Conservation (phyloP, 2,888 invertebrate genomes). For the Blera fallax region DNA sequence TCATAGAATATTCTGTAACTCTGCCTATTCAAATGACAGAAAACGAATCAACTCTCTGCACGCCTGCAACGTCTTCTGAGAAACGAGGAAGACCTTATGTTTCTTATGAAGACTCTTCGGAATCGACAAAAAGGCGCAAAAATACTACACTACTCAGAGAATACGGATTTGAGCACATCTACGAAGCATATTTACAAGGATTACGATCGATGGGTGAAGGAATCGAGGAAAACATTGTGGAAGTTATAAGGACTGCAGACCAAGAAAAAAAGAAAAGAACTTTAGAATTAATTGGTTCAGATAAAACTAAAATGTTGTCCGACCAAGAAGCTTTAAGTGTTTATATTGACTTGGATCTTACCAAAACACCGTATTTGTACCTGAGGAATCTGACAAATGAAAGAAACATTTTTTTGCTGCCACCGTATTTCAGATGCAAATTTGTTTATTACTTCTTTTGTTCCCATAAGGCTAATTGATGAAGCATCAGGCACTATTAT, state of each 20-base stretch:
- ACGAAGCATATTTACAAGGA: constrained; percentile 15
- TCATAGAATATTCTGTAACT: too few relatives aligned
- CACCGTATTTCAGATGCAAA: background rate
- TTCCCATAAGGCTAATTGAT: background rate
- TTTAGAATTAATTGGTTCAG: background rate
- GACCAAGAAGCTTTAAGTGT: constrained; percentile 11
- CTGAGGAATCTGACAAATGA: background rate
- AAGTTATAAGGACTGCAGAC: background rate
- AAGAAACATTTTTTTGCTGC: background rate
- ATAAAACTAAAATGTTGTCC: constrained; percentile 11
- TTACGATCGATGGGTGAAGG: constrained; percentile 16
- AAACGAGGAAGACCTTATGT: background rate
- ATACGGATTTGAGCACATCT: background rate
- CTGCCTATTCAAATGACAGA: too few relatives aligned
- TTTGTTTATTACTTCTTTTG: background rate
- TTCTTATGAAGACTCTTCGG: background rate
- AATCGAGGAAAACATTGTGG: constrained; percentile 3
- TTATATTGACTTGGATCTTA: constrained; percentile 9
- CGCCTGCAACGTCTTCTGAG: too few relatives aligned
- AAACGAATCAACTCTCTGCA: too few relatives aligned
- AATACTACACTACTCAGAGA: constrained; percentile 13
- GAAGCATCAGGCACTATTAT: too few relatives aligned
- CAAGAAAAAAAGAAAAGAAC: background rate
- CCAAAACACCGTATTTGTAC: background rate
- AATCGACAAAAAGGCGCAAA: constrained; percentile 5